Evolutionary conservation across 2,113 vertebrate species (phyloP).

Genomic region (Stigmatopora argus): DNA sequence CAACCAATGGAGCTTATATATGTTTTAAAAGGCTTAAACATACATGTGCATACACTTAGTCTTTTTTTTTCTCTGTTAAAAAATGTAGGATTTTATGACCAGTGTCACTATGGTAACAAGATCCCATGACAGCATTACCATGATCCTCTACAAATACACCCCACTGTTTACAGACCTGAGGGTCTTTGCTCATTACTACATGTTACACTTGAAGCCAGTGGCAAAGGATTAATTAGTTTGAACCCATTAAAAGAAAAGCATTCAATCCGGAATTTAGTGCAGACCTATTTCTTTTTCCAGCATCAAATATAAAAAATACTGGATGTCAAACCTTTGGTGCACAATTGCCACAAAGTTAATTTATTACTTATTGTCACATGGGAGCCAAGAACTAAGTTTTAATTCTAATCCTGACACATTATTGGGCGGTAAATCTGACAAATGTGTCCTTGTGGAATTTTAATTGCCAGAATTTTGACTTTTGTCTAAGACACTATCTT

Average conservation of each 20-base stretch:
- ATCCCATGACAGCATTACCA: constrained; percentile 27
- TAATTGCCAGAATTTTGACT: background rate
- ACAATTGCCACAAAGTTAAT: background rate
- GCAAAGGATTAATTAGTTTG: constrained; percentile 56
- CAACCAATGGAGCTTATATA: background rate
- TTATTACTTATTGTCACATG: background rate
- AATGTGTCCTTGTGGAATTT: background rate
- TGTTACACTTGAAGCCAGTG: constrained; percentile 47
- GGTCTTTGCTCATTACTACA: constrained; percentile 45
- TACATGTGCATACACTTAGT: background rate
- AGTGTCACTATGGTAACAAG: constrained; percentile 42
- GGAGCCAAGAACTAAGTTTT: background rate
- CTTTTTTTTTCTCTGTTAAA: background rate
- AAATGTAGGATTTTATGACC: constrained; percentile 24
- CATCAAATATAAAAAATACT: background rate
- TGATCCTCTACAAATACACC: constrained; percentile 12
- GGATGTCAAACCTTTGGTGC: background rate
- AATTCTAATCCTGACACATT: background rate
- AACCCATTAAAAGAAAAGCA: constrained; percentile 9
- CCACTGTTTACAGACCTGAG: constrained; percentile 40
- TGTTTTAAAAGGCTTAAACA: background rate
- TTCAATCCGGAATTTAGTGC: background rate
- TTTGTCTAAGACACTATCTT: background rate
- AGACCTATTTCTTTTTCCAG: background rate
- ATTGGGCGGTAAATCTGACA: background rate